phyloP scores from a whole-genome alignment of 2,113 vertebrate genomes.

The Ariopsis seemanni region DNA sequence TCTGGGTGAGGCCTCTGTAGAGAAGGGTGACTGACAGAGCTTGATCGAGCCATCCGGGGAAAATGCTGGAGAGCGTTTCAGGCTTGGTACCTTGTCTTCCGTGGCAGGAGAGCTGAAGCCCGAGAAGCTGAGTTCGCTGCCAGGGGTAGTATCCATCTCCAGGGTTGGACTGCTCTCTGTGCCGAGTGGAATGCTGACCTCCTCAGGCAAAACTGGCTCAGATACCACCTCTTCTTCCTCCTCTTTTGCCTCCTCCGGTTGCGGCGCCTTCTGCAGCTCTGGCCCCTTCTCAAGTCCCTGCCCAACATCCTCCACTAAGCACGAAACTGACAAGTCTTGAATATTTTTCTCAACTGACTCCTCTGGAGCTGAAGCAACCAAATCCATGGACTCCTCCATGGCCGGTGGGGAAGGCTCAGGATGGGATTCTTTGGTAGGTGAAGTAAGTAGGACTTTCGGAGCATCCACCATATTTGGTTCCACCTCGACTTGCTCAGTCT shows the following conservation, averaged over 20 bases:
- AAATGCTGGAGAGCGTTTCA: slow-evolving; percentile 64
- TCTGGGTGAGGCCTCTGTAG: slow-evolving; percentile 77
- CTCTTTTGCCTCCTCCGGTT: slow-evolving; percentile 11
- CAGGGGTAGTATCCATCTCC: slow-evolving; percentile 66
- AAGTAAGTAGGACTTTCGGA: slow-evolving; percentile 32
- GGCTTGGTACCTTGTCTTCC: slow-evolving; percentile 66
- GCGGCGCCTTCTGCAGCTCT: background rate
- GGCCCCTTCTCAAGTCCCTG: slow-evolving; percentile 14
- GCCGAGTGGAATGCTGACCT: slow-evolving; percentile 17
- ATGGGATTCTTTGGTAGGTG: slow-evolving; percentile 57
- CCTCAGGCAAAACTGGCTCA: slow-evolving; percentile 37
- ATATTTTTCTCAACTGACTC: background rate
- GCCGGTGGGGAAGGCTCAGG: background rate
- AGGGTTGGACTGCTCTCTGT: slow-evolving; percentile 30
- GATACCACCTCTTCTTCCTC: slow-evolving; percentile 28
- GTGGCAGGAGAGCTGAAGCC: slow-evolving; percentile 65
- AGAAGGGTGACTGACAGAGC: slow-evolving; percentile 77
- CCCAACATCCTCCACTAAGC: background rate
- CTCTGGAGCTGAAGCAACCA: slow-evolving; percentile 23
- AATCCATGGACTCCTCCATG: slow-evolving; percentile 41
- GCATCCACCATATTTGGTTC: slow-evolving; percentile 21
- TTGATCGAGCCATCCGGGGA: slow-evolving; percentile 69
- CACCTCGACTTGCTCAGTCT: slow-evolving; percentile 3
- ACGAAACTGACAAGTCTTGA: slow-evolving; percentile 18
- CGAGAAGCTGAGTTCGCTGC: slow-evolving; percentile 69